Conservation (phyloP, 2,113 vertebrate genomes). For the Brachyistius frenatus region DNA sequence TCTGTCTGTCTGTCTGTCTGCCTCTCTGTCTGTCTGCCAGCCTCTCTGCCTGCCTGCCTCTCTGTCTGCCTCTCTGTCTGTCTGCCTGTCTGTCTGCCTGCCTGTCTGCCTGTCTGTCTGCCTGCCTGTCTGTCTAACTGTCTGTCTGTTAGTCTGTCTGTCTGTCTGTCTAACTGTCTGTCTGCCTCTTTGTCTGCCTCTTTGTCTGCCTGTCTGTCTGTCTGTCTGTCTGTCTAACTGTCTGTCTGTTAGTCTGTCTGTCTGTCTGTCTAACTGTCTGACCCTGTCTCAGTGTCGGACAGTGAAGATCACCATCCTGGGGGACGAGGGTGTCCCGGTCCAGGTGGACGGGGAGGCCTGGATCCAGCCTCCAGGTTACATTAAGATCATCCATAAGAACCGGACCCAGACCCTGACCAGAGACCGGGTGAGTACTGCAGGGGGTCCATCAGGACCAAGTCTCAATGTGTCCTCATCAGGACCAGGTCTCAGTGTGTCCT, state of each 20-base stretch:
- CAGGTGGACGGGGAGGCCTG: slow-evolving; percentile 99
- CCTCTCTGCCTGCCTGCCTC: neutral
- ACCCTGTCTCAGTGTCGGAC: slow-evolving; percentile 89
- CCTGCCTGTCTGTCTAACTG: neutral
- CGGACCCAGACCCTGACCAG: slow-evolving; percentile 95
- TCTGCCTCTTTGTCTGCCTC: neutral
- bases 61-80: neutral
- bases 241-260: neutral
- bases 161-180: neutral
- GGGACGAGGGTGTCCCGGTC: slow-evolving; percentile 96
- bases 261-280: neutral
- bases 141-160: neutral
- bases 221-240: neutral
- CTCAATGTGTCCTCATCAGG: neutral
- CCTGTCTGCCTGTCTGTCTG: neutral
- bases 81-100: neutral
- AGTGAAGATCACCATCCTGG: slow-evolving; percentile 97
- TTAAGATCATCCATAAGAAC: slow-evolving; percentile 97
- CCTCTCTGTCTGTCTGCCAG: neutral
- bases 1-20: neutral
- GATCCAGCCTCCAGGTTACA: slow-evolving; percentile 96
- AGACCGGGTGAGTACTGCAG: slow-evolving; percentile 87
- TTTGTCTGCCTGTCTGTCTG: neutral
- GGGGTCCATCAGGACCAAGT: accelerated
- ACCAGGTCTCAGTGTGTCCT: neutral